A percentile compares a stretch with the other conserved stretches of the same genome.
These are phyloP conservation scores for Salticus scenicus DNA, from an alignment of 2,888 invertebrate species.

Conservation along the genomic window DNA sequence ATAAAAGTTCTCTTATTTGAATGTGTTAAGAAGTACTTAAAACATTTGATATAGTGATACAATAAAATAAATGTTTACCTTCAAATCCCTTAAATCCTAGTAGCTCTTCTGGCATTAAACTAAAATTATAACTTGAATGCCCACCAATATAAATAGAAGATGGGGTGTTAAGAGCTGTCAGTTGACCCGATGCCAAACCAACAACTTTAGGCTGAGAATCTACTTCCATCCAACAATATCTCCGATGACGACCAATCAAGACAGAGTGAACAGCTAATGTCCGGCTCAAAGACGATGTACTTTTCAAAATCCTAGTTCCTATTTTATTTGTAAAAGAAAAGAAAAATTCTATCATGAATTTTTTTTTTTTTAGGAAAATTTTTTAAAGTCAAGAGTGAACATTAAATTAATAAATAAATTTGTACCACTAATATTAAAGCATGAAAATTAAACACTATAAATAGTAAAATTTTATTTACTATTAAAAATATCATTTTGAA, in stretches of 20 bases:
- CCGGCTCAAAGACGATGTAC: conserved; percentile 32
- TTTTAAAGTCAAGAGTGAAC: too few relatives aligned
- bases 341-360: too few relatives aligned
- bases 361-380: too few relatives aligned
- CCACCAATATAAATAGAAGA: conserved; percentile 70
- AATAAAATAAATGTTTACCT: too few relatives aligned
- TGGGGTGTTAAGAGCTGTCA: conserved; percentile 68
- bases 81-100: conserved; percentile 61
- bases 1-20: too few relatives aligned
- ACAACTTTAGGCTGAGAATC: conserved; percentile 62
- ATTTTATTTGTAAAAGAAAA: too few relatives aligned
- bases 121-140: conserved; percentile 64
- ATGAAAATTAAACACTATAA: background rate
- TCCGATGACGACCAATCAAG: conserved; percentile 57
- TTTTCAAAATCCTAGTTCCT: conserved; percentile 54
- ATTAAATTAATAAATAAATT: too few relatives aligned
- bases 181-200: conserved; percentile 58
- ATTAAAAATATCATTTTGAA: too few relatives aligned
- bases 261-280: conserved; percentile 54
- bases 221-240: conserved; percentile 67
- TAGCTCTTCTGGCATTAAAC: conserved; percentile 56
- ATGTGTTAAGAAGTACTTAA: too few relatives aligned
- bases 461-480: too few relatives aligned
- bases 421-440: too few relatives aligned
- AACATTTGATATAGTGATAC: too few relatives aligned